These are phyloP conservation scores for Celastrina argiolus DNA, from an alignment of 2,888 invertebrate genomes.

Conservation along the genomic window DNA sequence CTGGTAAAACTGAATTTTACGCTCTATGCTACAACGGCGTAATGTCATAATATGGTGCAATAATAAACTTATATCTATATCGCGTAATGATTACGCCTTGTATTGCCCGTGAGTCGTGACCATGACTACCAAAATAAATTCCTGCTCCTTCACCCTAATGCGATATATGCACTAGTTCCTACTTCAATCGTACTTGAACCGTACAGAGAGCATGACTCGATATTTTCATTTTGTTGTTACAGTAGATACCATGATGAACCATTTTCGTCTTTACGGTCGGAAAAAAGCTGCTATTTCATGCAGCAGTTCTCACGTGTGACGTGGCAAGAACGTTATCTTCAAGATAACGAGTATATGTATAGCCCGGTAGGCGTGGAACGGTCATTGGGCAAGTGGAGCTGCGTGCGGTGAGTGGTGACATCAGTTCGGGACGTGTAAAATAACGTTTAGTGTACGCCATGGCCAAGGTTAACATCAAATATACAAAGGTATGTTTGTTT, in stretches of 20 bases:
- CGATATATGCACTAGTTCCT: no score
- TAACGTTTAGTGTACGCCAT: slow-evolving; percentile 38
- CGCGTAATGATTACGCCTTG: not conserved
- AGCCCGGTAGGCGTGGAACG: not conserved
- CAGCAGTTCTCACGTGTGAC: not conserved
- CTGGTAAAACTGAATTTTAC: no score
- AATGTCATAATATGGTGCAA: no score
- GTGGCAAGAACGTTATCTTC: slow-evolving; percentile 9
- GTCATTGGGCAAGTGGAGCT: not conserved
- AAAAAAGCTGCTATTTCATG: not conserved
- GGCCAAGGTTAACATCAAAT: slow-evolving; percentile 71
- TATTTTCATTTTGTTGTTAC: not conserved
- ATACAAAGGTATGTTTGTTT: slow-evolving; percentile 60
- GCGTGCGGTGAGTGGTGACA: not conserved
- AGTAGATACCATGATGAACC: not conserved
- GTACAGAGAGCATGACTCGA: not conserved
- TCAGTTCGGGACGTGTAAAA: not conserved
- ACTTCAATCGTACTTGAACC: not conserved
- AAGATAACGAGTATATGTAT: not conserved
- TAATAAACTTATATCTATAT: no score
- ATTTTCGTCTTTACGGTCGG: not conserved
- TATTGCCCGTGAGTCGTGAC: not conserved
- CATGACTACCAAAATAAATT: not conserved
- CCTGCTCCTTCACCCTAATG: slow-evolving; percentile 20
- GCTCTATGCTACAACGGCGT: no score